Base-by-base conservation (phyloP, 2,113 vertebrate genomes). In the Microcebus tavaratra region DNA sequence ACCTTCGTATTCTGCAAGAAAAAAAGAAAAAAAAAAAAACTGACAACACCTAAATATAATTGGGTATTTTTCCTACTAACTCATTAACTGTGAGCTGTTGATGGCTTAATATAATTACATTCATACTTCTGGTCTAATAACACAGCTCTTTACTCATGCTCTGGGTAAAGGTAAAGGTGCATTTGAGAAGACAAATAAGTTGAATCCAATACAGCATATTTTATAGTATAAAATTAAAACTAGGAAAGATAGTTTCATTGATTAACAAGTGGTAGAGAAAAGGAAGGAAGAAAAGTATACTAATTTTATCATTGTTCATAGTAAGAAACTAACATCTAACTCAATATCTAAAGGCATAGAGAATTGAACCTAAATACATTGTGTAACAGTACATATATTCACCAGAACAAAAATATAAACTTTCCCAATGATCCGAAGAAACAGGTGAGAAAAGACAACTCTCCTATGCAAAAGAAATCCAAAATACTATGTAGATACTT, bases 1-100 rank as follows among this genome's bases (percentile, higher is more conserved):
- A 98, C 98, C 97, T 98, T 98, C 98, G 98, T 98, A 98, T 98
- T 98, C 98, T 98, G 85, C 98, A 98, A 25, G 3, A 79, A 79
- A 80, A 17, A 13, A 79, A 80, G 9, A 13, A 79, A 10, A 23
- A 23, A 25, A 25, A 10, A 20, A 21, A 3, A 55, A 55, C 17
- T 55, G 6, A 55, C 20, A 57, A 20, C 20, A 57, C 15, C 42
- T 31, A 50, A 4, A 67, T 67, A 67, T n/a, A 67, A 65, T 50
- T 67, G 42, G 34, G 11, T 34, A 17, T 50, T 12, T 85, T 67
- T 85, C 31, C 20, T 20, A 85, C 59, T 31, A 83, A 15, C 31
- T 31, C 18, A 5, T 67, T 67, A 65, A 50, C 59, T 85, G 9
- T 50, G 42, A 85, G 31, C 61, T 42, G 6, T 15, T 15, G 20